Evolutionary conservation across 1,140 invertebrate species (phyloP), one percentile per base, ranked within the genome.

Genomic region (Apocrypta bakeri): DNA sequence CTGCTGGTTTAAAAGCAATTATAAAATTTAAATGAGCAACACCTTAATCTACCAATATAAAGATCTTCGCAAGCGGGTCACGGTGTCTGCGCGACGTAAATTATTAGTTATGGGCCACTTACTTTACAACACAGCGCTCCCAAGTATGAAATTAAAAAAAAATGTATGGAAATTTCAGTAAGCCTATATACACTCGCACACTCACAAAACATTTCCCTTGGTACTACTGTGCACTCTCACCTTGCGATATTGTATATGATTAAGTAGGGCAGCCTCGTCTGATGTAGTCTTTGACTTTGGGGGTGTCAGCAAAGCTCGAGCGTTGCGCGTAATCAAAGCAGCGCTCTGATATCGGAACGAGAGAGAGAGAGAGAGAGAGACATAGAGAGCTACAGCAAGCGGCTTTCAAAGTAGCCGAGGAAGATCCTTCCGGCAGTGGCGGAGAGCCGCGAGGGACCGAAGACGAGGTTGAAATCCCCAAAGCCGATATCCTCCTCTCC

Each of bases 291-390:
- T 33, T 37, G 31, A 64, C 29, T 37, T 64, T 14, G 8, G 63
- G 56, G 14, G 11, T 27, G 12, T 56, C 17, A 11, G 24, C 31
- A 40, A 64, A 66, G 33, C 31, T 56, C 48, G 24, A 63, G 12
- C 33, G 21, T 17, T 25, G 37, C 64, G 64, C 40, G 25, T 69
- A 48, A 69, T 79, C 77, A 69, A 79, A 79, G 77, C 77, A 29
- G 63, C 63, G 63, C 2, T 11, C 63, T 27, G 63, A 66, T 66
- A 66, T 66, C 63, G 63, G 25, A 12, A 11, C 63, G 24, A 40
- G 48, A 40, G 17, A 33, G 0, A 29, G 40, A 74, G 37, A 17
- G 29, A 33, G 68, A 14, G 68, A 69, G 6, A 17, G 27, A 37
- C 9, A 9, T 37, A 66, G 63, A 66, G 63, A 24, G 63, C 3